Base-by-base conservation (phyloP, 2,888 invertebrate genomes). In the Electrophaes corylata region DNA sequence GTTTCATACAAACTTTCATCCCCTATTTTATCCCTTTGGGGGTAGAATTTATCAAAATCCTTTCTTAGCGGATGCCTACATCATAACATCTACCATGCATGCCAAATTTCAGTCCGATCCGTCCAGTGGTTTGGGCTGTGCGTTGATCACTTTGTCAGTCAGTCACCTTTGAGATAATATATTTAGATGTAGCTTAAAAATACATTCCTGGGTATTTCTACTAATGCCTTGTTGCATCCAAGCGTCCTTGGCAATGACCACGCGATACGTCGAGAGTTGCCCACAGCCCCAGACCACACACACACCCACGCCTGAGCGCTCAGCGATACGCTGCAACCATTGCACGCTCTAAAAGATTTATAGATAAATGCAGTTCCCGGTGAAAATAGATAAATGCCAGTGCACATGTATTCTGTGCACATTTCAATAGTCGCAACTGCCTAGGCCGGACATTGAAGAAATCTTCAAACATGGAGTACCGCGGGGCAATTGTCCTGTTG, bases 261-360 rank as follows among this genome's bases (percentile, higher is more conserved):
- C 62, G 67, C 64, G 70, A 73, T 72, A 69, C 73, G 65, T 0
- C 40, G 40, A 35, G 37, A 35, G 23, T 23, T 35, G 35, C 60
- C 57, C 54, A 60, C 65, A 53, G 20, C 58, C 58, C 43, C 63
- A 65, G 29, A 41, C 18, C 39, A 48, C 59, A 67, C 73, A 64
- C 80, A 81, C 78, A 83, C 79, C 73, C 66, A 88, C 81, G 88
- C 83, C 88, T 86, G 85, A 90, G 87, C 86, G 91, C 88, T 78
- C 88, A 78, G 74, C 84, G 75, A 86, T 80, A 87, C 90, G 85
- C 87, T 89, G 89, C 88, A 91, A 85, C 89, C 83, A 91, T 91
- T 90, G 91, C 92, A 92, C 92, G 92, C 92, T 92, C 91, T 91
- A 86, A 92, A 91, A 91, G 90, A 88, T 92, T 92, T 90, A 91